Evolutionary conservation across 2,888 invertebrate genomes (phyloP), one percentile per base, ranked within the genome.

Genomic region (Tipula confusa): DNA sequence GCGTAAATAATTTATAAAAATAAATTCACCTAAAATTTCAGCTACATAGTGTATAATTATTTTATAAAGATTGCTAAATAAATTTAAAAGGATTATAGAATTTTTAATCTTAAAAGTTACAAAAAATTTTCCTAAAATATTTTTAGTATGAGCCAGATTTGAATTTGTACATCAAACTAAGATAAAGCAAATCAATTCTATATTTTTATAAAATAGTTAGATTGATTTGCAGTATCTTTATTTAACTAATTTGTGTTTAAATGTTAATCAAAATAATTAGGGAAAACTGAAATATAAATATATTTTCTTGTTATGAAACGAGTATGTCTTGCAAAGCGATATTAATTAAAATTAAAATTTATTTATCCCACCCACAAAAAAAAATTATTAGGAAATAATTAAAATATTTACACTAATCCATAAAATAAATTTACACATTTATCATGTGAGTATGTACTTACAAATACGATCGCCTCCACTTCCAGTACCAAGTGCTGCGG

Each of bases 401-500:
- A 24, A 64, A 64, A 64, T 64, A 64, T 64, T 64, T 64, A 24
- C 64, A 64, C 18, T 64, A 64, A 43, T 24, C 24, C 64, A 64
- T 64, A 64, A 64, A 64, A 24, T 64, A 24, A 18, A 64, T 9
- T 9, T 11, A 24, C 4, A 64, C 24, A 11, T 6, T 9, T 3
- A 64, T 24, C 24, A 24, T 64, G 64, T 64, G 64, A 24, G n/a
- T 29, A n/a, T n/a, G n/a, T n/a, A 82, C 82, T 82, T 82, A 31
- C 86, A 86, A 4, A 86, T 86, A 64, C 85, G 85, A 84, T 86
- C 85, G 48, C 86, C 86, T 81, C 86, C 86, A 64, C 87, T 87
- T 82, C 87, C 87, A 4, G 88, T 88, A 24, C 89, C 89, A 84
- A 89, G 84, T 2, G 89, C 89, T 5, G 90, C 89, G 1, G 89